Evolutionary conservation across 2,888 invertebrate species (phyloP), one percentile per base, ranked within the genome.

Genomic region (Enchytraeus crypticus): DNA sequence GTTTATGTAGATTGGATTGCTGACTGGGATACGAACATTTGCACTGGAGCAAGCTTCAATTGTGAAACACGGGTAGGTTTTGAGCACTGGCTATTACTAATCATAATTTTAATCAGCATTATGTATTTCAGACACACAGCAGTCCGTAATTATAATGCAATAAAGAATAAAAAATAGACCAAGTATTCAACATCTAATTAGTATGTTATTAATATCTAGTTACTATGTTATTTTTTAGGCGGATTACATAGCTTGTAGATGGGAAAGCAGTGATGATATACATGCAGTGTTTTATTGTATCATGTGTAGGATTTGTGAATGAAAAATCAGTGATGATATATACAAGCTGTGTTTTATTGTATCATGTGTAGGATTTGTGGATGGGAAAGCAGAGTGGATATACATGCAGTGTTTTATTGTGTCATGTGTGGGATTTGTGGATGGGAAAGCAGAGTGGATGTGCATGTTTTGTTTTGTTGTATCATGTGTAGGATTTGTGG

Each of bases 1-100:
- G n/a, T n/a, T n/a, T 21, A 29, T 62, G 8, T 69, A 72, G 75
- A 89, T 59, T 84, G 86, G 63, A 77, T 88, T 61, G 84, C 68
- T 70, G 60, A 87, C 70, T 87, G 90, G 67, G 83, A 86, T 64
- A 83, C 84, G 66, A 81, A 85, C 33, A 69, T 79, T 77, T 51
- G 60, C 57, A 59, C 69, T 61, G 30, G 82, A 82, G 64, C 78
- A 79, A 62, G 65, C 70, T 21, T 54, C 66, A 14, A 58, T 80
- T 4, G 73, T 77, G 8, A 66, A 62, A 59, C 69, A 73, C 66
- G 71, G 73, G 77, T 76, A 65, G 66, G 69, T 63, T 23, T 51
- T n/a, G 26, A 34, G 26, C 33, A 21, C 34, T n/a, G 26, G 27
- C 21, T 29, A 21, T 43, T 2, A 3, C 23, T 56, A 30, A n/a